Evolutionary conservation across 2,888 invertebrate species (phyloP), one percentile per base, ranked within the genome.

Genomic region (Euproctis similis): DNA sequence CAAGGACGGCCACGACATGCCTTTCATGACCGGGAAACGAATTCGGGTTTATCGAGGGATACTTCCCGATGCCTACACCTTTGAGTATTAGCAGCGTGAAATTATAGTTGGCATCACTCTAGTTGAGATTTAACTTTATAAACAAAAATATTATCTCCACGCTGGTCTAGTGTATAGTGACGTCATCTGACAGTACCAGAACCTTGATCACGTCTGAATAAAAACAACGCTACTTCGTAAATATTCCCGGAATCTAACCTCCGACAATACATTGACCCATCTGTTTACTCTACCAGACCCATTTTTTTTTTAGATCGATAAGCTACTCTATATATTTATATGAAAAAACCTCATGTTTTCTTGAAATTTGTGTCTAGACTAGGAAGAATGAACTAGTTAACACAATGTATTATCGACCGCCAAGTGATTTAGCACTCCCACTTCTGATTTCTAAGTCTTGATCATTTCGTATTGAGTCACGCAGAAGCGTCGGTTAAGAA

Each of bases 191-290:
- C 30, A 31, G 29, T 31, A 34, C 31, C 20, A 42, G n/a, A 31
- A 42, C 47, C 44, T 50, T 50, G 47, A 49, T 46, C 37, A 26
- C 30, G 33, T 29, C 12, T 42, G 42, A 36, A 39, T 47, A 10
- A 29, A 52, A 54, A 49, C 43, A 46, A 42, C 37, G 37, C n/a
- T n/a, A n/a, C n/a, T n/a, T 42, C 47, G 31, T 35, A 31, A 47
- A 39, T 42, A 34, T 72, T 71, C 71, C 48, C 50, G 47, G 70
- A 70, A 72, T 55, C 45, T 38, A 44, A 37, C 40, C 32, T 38
- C 46, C 36, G 39, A 66, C 64, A 63, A 74, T 65, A 51, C 74
- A 49, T 73, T 75, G 74, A 75, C 75, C 75, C 44, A 53, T 43
- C 31, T 73, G 75, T 74, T 75, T 75, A 73, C 53, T 47, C 62